These are phyloP conservation scores for Garrulus glandarius DNA, from an alignment of 2,797 vertebrate genomes.

Conservation along the genomic window DNA sequence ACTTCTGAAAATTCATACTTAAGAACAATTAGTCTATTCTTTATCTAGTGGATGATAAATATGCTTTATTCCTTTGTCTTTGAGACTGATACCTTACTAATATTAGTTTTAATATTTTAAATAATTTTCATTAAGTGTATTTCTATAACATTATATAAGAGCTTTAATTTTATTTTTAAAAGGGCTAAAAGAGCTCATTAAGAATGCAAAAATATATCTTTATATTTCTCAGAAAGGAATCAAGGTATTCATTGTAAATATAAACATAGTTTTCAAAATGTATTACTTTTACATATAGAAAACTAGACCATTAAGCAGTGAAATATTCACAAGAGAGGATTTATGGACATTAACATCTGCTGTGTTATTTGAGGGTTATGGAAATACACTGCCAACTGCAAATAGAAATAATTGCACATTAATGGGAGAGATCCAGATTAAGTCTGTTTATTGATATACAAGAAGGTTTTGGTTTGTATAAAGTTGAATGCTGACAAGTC, in stretches of 20 bases:
- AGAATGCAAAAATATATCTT: neutral
- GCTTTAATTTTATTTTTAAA: neutral
- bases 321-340: neutral
- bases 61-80: neutral
- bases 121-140: neutral
- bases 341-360: conserved; percentile 1
- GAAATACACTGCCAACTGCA: neutral
- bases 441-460: neutral
- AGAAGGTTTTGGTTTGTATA: neutral
- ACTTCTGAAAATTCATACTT: neutral
- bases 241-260: neutral
- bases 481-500: neutral
- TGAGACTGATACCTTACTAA: neutral
- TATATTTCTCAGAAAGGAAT: neutral
- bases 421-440: neutral
- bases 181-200: neutral
- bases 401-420: neutral
- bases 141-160: neutral
- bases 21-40: neutral
- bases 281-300: neutral
- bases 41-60: neutral
- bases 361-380: neutral
- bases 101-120: neutral
- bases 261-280: neutral
- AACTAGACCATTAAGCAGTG: neutral